phyloP scores from a whole-genome alignment of 2,888 invertebrate genomes.

The Chrysolina haemoptera region DNA sequence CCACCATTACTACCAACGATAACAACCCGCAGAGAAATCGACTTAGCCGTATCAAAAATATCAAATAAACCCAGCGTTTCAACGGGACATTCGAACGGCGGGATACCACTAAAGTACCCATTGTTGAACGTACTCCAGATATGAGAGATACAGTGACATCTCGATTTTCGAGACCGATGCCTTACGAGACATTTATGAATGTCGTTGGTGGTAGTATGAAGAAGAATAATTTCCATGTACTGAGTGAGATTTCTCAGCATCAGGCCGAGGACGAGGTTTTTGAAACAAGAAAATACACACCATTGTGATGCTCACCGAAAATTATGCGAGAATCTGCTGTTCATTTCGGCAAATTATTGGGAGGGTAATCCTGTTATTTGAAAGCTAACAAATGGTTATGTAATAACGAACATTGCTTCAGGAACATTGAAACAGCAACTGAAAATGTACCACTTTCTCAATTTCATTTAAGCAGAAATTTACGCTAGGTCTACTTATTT shows the following conservation, averaged over 20 bases:
- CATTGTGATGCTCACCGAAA: no score
- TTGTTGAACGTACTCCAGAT: constrained; percentile 36
- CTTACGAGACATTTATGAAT: constrained; percentile 18
- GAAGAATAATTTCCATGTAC: neutral
- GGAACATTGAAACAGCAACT: no score
- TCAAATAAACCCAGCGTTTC: constrained; percentile 37
- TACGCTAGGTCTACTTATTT: no score
- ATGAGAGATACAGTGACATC: constrained; percentile 23
- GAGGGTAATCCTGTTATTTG: no score
- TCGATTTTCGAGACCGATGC: neutral
- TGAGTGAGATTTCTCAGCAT: neutral
- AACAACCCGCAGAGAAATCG: constrained; percentile 42
- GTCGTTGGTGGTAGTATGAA: constrained; percentile 3
- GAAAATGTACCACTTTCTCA: no score
- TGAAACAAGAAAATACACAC: no score
- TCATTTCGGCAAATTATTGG: no score
- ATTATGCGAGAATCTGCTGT: no score
- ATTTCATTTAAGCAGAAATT: no score
- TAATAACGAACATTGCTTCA: no score
- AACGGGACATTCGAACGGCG: constrained; percentile 50
- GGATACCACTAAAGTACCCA: constrained; percentile 52
- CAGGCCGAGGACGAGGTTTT: neutral
- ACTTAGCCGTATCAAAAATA: constrained; percentile 33
- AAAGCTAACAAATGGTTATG: no score
- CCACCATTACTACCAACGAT: constrained; percentile 49